Evolutionary conservation across 2,113 vertebrate species (phyloP).

Genomic region (Anoura caudifer): DNA sequence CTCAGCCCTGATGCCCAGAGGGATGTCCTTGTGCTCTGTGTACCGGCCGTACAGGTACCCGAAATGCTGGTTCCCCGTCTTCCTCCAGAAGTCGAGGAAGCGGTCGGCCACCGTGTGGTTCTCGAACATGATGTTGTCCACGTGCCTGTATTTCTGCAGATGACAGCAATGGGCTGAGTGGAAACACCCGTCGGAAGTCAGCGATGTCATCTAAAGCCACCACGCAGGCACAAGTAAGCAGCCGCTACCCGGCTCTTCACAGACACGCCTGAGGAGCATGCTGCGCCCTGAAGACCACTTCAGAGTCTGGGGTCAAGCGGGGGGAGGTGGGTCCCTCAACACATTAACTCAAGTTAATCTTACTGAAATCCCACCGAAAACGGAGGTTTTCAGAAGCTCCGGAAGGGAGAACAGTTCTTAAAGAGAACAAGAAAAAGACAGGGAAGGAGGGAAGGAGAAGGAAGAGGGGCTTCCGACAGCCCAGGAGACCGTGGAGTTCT

Average conservation of each 20-base stretch:
- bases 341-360: not conserved
- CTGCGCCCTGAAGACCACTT: not conserved
- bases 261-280: not conserved
- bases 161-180: slow-evolving; percentile 3
- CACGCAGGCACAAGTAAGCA: not conserved
- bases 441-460: not conserved
- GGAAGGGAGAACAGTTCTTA: not conserved
- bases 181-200: not conserved
- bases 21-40: slow-evolving; percentile 98
- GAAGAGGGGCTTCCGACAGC: not conserved
- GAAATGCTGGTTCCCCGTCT: slow-evolving; percentile 95
- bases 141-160: slow-evolving; percentile 96
- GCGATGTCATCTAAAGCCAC: too few species aligned
- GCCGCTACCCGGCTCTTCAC: not conserved
- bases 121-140: slow-evolving; percentile 99
- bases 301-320: not conserved
- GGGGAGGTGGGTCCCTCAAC: not conserved
- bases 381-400: not conserved
- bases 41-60: slow-evolving; percentile 95
- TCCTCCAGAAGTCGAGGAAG: slow-evolving; percentile 99
- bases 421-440: not conserved
- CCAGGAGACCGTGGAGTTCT: too few species aligned
- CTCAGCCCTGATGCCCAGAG: slow-evolving; percentile 94
- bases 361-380: not conserved
- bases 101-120: slow-evolving; percentile 98